These are phyloP conservation scores for Odontophorus gujanensis DNA, from an alignment of 2,113 vertebrate genomes.

Conservation along the genomic window DNA sequence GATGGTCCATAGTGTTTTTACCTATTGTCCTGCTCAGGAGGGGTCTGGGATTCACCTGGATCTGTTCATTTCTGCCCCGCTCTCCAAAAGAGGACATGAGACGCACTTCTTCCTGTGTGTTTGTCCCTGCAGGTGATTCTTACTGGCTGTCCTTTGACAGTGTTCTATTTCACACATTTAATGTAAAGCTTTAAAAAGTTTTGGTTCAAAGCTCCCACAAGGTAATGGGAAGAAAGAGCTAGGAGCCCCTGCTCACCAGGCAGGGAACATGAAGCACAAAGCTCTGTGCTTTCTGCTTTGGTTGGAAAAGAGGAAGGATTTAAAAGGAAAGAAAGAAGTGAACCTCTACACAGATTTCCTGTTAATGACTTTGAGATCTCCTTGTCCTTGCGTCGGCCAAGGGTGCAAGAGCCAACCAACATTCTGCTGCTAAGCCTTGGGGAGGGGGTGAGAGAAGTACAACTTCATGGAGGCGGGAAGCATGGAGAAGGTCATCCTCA, in stretches of 20 bases:
- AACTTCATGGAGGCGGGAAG: not conserved
- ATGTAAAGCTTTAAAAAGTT: not conserved
- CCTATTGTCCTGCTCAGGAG: not conserved
- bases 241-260: not conserved
- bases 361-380: not conserved
- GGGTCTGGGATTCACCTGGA: not conserved
- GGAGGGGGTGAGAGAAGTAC: not conserved
- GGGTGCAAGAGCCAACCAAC: not conserved
- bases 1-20: not conserved
- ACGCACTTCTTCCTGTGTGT: not conserved
- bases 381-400: not conserved
- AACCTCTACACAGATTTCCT: not conserved
- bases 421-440: not conserved
- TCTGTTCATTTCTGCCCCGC: not conserved
- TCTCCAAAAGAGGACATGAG: not conserved
- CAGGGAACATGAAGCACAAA: not conserved
- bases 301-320: not conserved
- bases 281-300: not conserved
- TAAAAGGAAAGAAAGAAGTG: not conserved
- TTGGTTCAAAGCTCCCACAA: not conserved
- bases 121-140: not conserved
- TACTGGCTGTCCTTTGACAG: not conserved
- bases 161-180: fast-evolving
- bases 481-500: not conserved
- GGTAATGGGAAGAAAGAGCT: not conserved